These are phyloP conservation scores for Galemys pyrenaicus DNA, from an alignment of 2,113 vertebrate genomes.

Conservation along the genomic window DNA sequence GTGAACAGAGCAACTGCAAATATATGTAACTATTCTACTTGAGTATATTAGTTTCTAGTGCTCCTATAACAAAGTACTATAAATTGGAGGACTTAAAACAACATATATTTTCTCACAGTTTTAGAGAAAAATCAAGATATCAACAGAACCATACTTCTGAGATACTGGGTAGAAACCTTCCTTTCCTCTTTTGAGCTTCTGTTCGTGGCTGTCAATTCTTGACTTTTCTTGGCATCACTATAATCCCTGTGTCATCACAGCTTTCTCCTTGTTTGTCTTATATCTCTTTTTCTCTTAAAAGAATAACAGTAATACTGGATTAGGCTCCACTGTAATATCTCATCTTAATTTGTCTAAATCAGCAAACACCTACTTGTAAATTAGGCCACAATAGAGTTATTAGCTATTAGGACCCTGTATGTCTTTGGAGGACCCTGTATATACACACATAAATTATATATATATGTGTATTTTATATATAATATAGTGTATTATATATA, in stretches of 20 bases:
- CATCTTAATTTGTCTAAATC: constrained; percentile 13
- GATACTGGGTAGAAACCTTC: neutral
- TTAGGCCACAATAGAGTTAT: neutral
- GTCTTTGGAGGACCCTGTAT: neutral
- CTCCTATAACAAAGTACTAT: neutral
- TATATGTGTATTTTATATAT: too few species aligned
- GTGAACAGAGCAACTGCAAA: neutral
- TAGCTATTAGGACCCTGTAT: neutral
- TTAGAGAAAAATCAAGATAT: neutral
- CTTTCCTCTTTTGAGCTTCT: neutral
- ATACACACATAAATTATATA: too few species aligned
- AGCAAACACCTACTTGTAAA: neutral
- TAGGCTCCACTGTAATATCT: neutral
- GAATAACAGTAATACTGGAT: neutral
- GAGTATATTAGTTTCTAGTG: neutral
- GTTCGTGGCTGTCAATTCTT: neutral
- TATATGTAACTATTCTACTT: neutral
- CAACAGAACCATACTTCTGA: neutral
- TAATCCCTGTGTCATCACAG: neutral
- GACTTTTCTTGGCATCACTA: neutral
- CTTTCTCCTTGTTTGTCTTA: neutral
- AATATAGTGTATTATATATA: too few species aligned
- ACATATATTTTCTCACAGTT: neutral
- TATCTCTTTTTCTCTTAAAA: neutral
- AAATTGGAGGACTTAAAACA: neutral